Conservation (phyloP, 1,140 invertebrate genomes). For the Callitettix versicolor region DNA sequence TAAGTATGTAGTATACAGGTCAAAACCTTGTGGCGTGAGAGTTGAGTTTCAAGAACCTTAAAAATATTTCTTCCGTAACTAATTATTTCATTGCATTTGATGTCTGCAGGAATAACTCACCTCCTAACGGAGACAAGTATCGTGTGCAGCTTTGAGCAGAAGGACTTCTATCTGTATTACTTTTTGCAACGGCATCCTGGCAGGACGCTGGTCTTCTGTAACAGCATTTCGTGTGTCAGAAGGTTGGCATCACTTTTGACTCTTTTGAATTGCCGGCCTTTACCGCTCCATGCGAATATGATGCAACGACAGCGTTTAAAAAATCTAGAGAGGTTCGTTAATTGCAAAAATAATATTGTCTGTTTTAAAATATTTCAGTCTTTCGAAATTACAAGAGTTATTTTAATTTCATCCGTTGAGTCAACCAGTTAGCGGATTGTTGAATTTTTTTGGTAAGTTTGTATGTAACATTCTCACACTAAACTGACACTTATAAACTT, state of each 20-base stretch:
- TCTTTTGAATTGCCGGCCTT: constrained; percentile 59
- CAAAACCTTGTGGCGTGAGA: not conserved
- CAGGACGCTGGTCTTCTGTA: constrained; percentile 91
- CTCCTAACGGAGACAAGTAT: constrained; percentile 76
- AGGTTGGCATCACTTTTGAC: constrained; percentile 72
- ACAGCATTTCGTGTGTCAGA: constrained; percentile 88
- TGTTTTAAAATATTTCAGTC: not conserved
- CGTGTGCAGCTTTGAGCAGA: constrained; percentile 61
- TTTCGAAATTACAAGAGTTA: not conserved
- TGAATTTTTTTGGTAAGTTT: no score
- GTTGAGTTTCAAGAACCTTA: no score
- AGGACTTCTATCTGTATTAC: constrained; percentile 91
- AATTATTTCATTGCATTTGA: constrained; percentile 19
- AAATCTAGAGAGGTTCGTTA: constrained; percentile 69
- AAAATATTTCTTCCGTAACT: constrained; percentile 14
- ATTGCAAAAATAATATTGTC: not conserved
- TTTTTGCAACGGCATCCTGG: constrained; percentile 76
- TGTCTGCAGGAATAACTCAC: constrained; percentile 57
- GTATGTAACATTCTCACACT: no score
- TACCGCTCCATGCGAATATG: constrained; percentile 91
- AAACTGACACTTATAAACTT: no score
- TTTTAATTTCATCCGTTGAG: not conserved
- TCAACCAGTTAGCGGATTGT: not conserved
- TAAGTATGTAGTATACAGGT: constrained; percentile 24
- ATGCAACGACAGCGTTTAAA: constrained; percentile 87